phyloP scores from a whole-genome alignment of 2,113 vertebrate species.

The Ploceus nigricollis region DNA sequence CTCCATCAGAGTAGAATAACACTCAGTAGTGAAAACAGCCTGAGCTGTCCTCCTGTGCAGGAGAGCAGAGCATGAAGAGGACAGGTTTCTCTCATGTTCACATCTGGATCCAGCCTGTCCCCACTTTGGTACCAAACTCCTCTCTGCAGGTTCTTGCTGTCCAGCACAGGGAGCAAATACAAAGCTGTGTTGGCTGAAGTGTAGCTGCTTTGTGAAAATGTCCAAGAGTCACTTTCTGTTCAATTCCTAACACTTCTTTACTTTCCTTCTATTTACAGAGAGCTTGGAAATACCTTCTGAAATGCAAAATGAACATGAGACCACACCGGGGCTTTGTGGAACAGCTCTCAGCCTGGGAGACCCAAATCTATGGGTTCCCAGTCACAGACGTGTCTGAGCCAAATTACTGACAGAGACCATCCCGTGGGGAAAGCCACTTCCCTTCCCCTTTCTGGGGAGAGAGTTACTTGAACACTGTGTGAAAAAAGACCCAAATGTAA shows the following conservation, averaged over 20 bases:
- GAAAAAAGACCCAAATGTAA: not conserved
- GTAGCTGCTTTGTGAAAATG: not conserved
- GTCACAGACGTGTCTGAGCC: constrained; percentile 71
- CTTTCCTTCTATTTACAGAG: constrained; percentile 68
- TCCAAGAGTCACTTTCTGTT: not conserved
- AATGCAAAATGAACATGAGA: constrained; percentile 77
- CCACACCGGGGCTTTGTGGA: constrained; percentile 79
- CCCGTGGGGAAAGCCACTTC: not conserved
- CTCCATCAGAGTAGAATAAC: not conserved
- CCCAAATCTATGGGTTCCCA: not conserved
- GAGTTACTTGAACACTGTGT: too few relatives aligned
- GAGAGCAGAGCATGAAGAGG: not conserved
- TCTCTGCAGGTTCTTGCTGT: not conserved
- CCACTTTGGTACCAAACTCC: not conserved
- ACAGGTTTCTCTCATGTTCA: not conserved
- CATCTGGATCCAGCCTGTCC: not conserved
- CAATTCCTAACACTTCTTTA: not conserved
- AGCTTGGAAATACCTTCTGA: constrained; percentile 75
- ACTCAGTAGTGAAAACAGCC: not conserved
- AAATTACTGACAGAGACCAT: constrained; percentile 59
- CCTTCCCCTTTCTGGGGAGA: not conserved
- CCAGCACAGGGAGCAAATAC: not conserved
- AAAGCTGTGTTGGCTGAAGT: not conserved
- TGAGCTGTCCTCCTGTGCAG: not conserved
- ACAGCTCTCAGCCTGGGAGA: constrained; percentile 86